Base-by-base conservation (phyloP, 2,888 invertebrate species). In the Trichacis sp. region DNA sequence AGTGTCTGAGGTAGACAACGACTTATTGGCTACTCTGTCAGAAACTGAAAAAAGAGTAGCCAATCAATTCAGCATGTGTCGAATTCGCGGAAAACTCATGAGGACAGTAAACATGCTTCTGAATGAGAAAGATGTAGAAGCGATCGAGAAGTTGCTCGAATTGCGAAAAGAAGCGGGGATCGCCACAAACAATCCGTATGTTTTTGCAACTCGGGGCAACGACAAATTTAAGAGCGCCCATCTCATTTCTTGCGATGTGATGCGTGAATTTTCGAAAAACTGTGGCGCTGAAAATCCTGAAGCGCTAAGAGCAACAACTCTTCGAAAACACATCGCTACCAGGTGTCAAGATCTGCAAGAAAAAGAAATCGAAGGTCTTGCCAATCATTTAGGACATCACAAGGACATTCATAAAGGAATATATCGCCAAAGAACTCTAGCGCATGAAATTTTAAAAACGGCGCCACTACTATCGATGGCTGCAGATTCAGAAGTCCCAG, bases 1-100 rank as follows among this genome's bases (percentile, higher is more conserved):
- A 1, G 70, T 76, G 9, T 67, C 71, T 29, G 61, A 59, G 12
- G 38, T 62, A 0, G 59, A 71, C 38, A 62, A 55, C 2, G 71
- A 73, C 14, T 33, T 52, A 0, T 69, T 63, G 14, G 53, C 58
- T 12, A 29, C 51, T 6, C 36, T 73, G 17, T 42, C 64, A 6
- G 5, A 24, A 9, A 57, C 60, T 24, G 66, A 63, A 8, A 56
- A 67, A 67, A 33, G 42, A 33, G 18, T 72, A 1, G 70, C 70
- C 0, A 38, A 58, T 5, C 65, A 68, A 51, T 73, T 72, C 42
- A 60, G 68, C 4, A 51, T 75, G 0, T 72, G 75, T 48, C 45
- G 30, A 9, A 63, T 71, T 8, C 67, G 74, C 29, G 75, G 72
- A 1, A 74, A 75, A 54, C 29, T 66, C 12, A 59, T 61, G 19